Evolutionary conservation across 2,113 vertebrate genomes (phyloP), one percentile per base, ranked within the genome.

Genomic region (Probosciger aterrimus): DNA sequence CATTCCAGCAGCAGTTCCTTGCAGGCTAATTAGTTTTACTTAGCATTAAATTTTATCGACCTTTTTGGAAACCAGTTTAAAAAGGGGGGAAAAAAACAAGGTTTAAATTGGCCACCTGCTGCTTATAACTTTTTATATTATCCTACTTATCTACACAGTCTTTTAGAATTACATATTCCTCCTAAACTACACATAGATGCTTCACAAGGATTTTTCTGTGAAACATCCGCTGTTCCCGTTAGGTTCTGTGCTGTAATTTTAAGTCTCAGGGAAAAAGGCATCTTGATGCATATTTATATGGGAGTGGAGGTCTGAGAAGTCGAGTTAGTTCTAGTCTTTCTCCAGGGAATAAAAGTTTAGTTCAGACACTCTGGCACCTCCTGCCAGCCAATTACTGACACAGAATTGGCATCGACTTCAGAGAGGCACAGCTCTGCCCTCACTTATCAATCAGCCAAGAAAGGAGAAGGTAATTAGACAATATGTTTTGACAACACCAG

Each of bases 381-480:
- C 79, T 95, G 94, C 81, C 90, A 92, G 91, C 92, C 82, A 95
- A 75, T 88, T 94, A 75, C 90, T 93, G 84, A 92, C 88, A 78
- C 41, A 62, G 60, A 95, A 76, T 93, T 94, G 92, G 87, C 91
- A 86, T 73, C 14, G 4, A 82, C 94, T 96, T 97, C 96, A 96
- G 92, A 97, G 93, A 92, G 92, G 65, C 74, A 8, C 88, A 95
- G 93, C 84, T 97, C 52, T 95, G 93, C 96, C 88, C 89, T 96
- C 2, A 10, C 95, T 96, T 96, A 96, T 97, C 96, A 96, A 96
- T 96, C 93, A 93, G 78, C 86, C 86, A 64, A 92, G 93, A 96
- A 96, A 95, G 83, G 81, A 69, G 83, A 89, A 95, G 78, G 94
- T 96, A 96, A 97, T 97, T 96, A 96, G 88, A 94, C 92, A 95